phyloP scores from a whole-genome alignment of 2,113 vertebrate genomes.

The Connochaetes taurinus region DNA sequence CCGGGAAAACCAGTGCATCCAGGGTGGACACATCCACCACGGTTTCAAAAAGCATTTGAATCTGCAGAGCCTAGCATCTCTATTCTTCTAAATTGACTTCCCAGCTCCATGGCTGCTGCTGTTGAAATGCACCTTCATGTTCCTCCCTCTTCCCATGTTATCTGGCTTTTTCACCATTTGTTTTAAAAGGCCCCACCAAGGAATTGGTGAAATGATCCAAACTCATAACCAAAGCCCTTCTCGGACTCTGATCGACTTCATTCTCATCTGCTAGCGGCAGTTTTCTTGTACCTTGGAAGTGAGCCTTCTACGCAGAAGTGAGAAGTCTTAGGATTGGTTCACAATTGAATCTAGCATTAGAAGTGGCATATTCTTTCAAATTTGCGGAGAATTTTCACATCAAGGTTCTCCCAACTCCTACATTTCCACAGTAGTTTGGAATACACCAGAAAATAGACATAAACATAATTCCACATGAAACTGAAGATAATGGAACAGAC shows the following conservation, averaged over 20 bases:
- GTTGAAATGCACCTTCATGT: not conserved
- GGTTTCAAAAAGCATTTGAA: not conserved
- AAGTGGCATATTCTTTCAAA: not conserved
- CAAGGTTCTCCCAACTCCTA: not conserved
- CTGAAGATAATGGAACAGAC: not conserved
- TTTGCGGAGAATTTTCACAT: not conserved
- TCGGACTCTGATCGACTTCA: rapidly evolving
- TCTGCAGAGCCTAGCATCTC: not conserved
- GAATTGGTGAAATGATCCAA: not conserved
- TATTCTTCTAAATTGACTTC: not conserved
- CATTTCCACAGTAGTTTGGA: not conserved
- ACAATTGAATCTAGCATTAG: not conserved
- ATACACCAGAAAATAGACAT: not conserved
- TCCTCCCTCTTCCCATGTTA: not conserved
- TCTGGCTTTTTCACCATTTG: not conserved
- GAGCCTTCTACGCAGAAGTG: not conserved
- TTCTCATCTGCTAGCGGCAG: not conserved
- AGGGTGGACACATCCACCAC: rapidly evolving
- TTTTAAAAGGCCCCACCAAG: not conserved
- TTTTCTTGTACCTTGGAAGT: not conserved
- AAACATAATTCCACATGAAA: not conserved
- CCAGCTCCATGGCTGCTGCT: not conserved
- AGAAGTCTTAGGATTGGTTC: not conserved
- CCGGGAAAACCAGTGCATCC: not conserved
- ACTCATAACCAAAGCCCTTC: not conserved